phyloP scores from a whole-genome alignment of 2,797 vertebrate species.

The Stomatorhinus walkeri region DNA sequence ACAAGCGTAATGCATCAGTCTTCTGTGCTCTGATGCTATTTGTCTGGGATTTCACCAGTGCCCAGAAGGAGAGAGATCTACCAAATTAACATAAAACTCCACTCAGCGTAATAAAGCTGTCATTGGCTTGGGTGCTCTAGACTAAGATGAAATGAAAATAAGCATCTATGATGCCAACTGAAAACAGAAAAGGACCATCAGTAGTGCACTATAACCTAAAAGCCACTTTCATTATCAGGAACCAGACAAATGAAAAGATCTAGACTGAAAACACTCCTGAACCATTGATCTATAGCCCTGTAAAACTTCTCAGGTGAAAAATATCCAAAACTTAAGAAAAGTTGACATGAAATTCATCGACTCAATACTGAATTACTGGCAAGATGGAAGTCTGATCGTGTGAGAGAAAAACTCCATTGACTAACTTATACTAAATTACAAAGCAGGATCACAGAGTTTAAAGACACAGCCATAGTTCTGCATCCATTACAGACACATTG shows the following conservation, averaged over 20 bases:
- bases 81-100: background rate
- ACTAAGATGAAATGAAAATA: background rate
- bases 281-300: background rate
- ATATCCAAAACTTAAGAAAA: background rate
- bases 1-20: background rate
- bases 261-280: background rate
- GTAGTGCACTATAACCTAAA: background rate
- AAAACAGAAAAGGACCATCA: background rate
- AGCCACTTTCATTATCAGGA: background rate
- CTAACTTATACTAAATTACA: background rate
- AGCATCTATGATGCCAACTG: background rate
- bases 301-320: background rate
- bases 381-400: background rate
- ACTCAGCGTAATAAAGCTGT: background rate
- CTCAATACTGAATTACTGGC: background rate
- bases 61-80: background rate
- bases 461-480: background rate
- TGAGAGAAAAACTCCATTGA: background rate
- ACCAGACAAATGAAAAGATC: background rate
- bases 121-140: background rate
- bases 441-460: background rate
- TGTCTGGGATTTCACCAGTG: background rate
- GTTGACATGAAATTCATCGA: background rate
- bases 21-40: background rate
- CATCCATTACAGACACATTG: background rate